phyloP scores from a whole-genome alignment of 2,797 vertebrate genomes.

The Sebastes trivittatus region DNA sequence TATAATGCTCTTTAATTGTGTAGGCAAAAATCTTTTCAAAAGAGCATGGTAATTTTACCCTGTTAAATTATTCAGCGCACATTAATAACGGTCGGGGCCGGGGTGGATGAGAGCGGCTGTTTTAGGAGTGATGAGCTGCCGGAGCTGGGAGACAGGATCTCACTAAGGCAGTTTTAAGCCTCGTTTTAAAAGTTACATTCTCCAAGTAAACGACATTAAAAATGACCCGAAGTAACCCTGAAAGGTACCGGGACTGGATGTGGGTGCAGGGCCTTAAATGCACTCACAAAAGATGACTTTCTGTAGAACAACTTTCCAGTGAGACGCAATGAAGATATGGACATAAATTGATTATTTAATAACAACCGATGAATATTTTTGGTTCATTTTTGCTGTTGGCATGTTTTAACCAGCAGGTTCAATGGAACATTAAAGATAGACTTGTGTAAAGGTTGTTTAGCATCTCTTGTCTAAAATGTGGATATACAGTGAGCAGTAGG shows the following conservation, averaged over 20 bases:
- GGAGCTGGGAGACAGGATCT: slow-evolving; percentile 72
- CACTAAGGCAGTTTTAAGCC: slow-evolving; percentile 60
- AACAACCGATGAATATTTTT: not conserved
- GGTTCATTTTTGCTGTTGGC: not conserved
- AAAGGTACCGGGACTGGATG: slow-evolving; percentile 36
- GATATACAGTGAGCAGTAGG: not conserved
- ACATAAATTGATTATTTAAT: not conserved
- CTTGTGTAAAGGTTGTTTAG: not conserved
- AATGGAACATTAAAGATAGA: not conserved
- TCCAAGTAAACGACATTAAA: slow-evolving; percentile 64
- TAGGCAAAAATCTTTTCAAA: slow-evolving; percentile 86
- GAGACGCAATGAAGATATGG: slow-evolving; percentile 4
- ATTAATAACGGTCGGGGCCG: slow-evolving; percentile 85
- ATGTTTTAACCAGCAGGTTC: not conserved
- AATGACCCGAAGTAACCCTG: slow-evolving; percentile 65
- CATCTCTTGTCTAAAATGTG: not conserved
- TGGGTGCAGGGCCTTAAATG: slow-evolving; percentile 31
- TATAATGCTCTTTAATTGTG: slow-evolving; percentile 88
- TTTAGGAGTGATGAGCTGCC: slow-evolving; percentile 83
- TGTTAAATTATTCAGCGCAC: slow-evolving; percentile 87
- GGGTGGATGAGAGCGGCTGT: slow-evolving; percentile 78
- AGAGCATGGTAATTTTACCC: slow-evolving; percentile 88
- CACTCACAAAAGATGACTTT: slow-evolving; percentile 27
- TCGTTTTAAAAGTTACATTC: slow-evolving; percentile 74
- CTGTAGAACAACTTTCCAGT: not conserved